phyloP scores from a whole-genome alignment of 2,797 vertebrate species.

The Phrynocephalus guinanensis region DNA sequence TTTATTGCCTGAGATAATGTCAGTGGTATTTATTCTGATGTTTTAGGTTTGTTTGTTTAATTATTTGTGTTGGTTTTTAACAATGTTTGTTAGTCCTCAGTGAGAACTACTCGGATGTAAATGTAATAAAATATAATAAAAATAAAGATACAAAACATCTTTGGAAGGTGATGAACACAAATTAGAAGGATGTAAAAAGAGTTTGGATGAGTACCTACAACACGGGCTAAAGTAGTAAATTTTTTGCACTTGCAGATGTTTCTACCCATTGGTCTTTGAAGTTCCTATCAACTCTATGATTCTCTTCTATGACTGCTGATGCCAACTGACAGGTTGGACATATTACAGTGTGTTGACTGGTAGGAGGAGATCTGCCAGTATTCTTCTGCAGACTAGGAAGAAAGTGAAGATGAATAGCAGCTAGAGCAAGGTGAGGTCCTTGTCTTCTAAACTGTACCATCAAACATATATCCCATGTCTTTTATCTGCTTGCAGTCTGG shows the following conservation, averaged over 20 bases:
- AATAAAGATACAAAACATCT: no score
- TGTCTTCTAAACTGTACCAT: neutral
- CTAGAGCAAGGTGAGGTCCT: neutral
- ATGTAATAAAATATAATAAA: no score
- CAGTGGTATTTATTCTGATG: no score
- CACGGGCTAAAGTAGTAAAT: neutral
- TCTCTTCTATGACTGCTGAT: neutral
- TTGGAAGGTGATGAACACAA: neutral
- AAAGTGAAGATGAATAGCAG: neutral
- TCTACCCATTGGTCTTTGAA: neutral
- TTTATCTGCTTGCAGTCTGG: neutral
- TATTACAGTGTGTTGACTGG: neutral
- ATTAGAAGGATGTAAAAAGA: neutral
- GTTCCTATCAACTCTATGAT: neutral
- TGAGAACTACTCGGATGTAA: no score
- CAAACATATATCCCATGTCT: no score
- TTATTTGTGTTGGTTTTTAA: no score
- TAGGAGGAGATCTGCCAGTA: rapidly evolving
- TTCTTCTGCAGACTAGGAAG: neutral
- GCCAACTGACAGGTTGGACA: neutral
- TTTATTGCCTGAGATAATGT: no score
- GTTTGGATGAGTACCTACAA: neutral
- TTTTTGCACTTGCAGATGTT: neutral
- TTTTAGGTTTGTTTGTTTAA: no score
- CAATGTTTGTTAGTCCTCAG: no score